Evolutionary conservation across 2,113 vertebrate genomes (phyloP).

Genomic region (Notiomystis cincta): DNA sequence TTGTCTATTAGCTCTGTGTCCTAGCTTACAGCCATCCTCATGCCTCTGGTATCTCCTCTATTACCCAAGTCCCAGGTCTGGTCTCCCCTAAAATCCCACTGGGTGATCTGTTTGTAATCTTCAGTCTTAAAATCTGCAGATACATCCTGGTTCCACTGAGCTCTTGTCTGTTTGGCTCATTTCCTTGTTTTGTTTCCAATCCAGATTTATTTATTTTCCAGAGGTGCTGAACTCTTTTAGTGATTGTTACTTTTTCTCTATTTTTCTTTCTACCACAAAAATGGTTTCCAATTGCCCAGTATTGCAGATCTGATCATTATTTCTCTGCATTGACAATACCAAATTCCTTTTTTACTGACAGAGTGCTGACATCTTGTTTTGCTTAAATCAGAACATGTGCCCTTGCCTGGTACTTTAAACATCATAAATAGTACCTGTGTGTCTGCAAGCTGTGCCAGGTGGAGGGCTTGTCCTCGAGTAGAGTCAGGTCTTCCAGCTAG

Average conservation of each 20-base stretch:
- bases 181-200: neutral
- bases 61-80: neutral
- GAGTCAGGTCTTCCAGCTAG: neutral
- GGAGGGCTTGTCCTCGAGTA: neutral
- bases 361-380: neutral
- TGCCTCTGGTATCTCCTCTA: neutral
- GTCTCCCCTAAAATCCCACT: neutral
- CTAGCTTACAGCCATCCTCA: neutral
- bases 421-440: neutral
- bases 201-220: neutral
- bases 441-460: neutral
- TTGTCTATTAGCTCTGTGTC: neutral
- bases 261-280: neutral
- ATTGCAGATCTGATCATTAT: neutral
- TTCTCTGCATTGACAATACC: neutral
- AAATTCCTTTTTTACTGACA: neutral
- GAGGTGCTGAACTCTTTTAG: neutral
- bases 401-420: neutral
- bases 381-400: neutral
- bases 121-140: neutral
- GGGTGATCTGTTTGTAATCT: neutral
- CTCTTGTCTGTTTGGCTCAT: neutral
- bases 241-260: neutral
- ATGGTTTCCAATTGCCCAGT: neutral
- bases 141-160: neutral